phyloP scores from a whole-genome alignment of 2,113 vertebrate genomes.

The Antechinus flavipes region DNA sequence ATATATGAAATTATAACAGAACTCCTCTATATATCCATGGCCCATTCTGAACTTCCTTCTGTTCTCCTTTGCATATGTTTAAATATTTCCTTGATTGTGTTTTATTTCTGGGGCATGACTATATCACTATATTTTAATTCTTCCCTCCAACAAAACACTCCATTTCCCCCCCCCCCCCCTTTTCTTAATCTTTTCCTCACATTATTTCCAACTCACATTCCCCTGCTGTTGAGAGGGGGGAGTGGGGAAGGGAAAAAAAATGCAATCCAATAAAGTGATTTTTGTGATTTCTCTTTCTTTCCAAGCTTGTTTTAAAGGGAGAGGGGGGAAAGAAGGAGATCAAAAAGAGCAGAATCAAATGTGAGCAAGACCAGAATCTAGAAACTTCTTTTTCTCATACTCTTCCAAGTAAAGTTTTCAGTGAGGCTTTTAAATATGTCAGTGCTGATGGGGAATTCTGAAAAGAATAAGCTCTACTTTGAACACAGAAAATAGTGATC shows the following conservation, averaged over 20 bases:
- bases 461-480: background rate
- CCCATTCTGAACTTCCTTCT: background rate
- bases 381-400: background rate
- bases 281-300: background rate
- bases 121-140: background rate
- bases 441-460: background rate
- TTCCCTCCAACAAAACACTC: background rate
- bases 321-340: too few species aligned
- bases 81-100: background rate
- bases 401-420: background rate
- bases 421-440: background rate
- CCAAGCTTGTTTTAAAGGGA: background rate
- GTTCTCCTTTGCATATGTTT: background rate
- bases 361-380: background rate
- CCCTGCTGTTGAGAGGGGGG: background rate
- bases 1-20: background rate
- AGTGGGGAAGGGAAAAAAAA: fast-evolving
- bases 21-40: background rate
- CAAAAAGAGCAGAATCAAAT: background rate
- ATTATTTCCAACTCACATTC: background rate
- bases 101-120: background rate
- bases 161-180: background rate
- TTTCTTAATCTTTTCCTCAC: background rate
- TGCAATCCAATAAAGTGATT: background rate
- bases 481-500: background rate